These are phyloP conservation scores for Sebastes hubbsi DNA, from an alignment of 2,797 vertebrate genomes.

Conservation along the genomic window DNA sequence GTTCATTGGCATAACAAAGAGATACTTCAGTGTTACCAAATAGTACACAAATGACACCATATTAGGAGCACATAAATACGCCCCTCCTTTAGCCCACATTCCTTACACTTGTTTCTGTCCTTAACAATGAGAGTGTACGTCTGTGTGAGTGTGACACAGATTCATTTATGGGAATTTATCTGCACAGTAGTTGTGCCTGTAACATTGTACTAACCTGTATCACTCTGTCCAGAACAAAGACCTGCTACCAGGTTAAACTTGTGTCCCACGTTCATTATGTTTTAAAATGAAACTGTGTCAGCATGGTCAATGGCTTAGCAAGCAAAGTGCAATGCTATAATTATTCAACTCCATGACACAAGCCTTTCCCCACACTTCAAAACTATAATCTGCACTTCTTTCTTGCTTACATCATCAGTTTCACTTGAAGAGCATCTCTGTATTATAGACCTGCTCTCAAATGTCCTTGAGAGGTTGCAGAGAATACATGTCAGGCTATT, in stretches of 20 bases:
- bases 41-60: constrained; percentile 65
- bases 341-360: constrained; percentile 23
- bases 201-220: not conserved
- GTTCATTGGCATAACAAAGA: constrained; percentile 74
- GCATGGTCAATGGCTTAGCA: not conserved
- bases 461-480: not conserved
- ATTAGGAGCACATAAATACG: constrained; percentile 52
- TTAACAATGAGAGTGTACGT: not conserved
- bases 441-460: too few relatives aligned
- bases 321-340: constrained; percentile 3
- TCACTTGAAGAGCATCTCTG: not conserved
- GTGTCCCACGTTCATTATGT: not conserved
- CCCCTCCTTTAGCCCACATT: constrained; percentile 56
- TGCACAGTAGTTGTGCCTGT: not conserved
- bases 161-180: constrained; percentile 6
- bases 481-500: not conserved
- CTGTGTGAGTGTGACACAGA: not conserved
- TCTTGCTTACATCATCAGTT: constrained; percentile 31
- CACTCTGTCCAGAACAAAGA: not conserved
- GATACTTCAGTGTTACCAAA: constrained; percentile 62
- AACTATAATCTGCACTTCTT: constrained; percentile 41
- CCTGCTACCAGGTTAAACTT: not conserved
- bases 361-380: not conserved
- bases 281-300: not conserved
- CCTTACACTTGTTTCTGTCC: constrained; percentile 54